Evolutionary conservation across 2,113 vertebrate genomes (phyloP).

Genomic region (Neotoma lepida): DNA sequence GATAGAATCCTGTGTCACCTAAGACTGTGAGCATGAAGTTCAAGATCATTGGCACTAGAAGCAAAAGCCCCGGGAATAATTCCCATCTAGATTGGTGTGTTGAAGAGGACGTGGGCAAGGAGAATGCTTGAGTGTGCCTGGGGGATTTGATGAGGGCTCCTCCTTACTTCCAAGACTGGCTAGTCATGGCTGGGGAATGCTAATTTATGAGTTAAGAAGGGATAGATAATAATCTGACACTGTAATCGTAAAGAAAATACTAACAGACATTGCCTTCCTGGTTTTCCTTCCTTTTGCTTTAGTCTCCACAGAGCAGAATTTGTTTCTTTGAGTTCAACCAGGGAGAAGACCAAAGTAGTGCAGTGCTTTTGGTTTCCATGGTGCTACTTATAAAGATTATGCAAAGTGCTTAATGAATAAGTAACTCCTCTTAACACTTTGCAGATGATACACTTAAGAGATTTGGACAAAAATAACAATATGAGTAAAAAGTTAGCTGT

Average conservation of each 20-base stretch:
- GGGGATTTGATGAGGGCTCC: not conserved
- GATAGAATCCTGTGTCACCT: not conserved
- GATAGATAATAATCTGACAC: not conserved
- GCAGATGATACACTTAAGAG: constrained; percentile 74
- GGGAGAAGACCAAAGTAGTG: constrained; percentile 76
- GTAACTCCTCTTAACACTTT: constrained; percentile 77
- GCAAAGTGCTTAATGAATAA: constrained; percentile 79
- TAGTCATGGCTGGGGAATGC: not conserved
- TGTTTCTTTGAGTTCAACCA: constrained; percentile 66
- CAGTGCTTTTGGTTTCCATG: constrained; percentile 78
- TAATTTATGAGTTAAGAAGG: constrained; percentile 25
- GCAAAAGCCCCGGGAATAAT: not conserved
- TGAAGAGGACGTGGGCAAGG: not conserved
- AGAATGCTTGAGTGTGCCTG: not conserved
- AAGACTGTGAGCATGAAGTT: not conserved
- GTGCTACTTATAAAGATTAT: constrained; percentile 77
- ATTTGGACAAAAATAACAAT: constrained; percentile 79
- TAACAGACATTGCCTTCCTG: not conserved
- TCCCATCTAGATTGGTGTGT: not conserved
- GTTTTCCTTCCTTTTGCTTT: constrained; percentile 41
- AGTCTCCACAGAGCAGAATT: constrained; percentile 49
- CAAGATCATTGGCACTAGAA: constrained; percentile 1
- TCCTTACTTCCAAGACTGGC: not conserved
- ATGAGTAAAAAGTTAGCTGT: constrained; percentile 69
- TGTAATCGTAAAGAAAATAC: not conserved